Percentiles rank a stretch among this genome's conserved stretches.
Evolutionary conservation across 2,113 vertebrate genomes (phyloP).

Genomic region (Erythrolamprus reginae): DNA sequence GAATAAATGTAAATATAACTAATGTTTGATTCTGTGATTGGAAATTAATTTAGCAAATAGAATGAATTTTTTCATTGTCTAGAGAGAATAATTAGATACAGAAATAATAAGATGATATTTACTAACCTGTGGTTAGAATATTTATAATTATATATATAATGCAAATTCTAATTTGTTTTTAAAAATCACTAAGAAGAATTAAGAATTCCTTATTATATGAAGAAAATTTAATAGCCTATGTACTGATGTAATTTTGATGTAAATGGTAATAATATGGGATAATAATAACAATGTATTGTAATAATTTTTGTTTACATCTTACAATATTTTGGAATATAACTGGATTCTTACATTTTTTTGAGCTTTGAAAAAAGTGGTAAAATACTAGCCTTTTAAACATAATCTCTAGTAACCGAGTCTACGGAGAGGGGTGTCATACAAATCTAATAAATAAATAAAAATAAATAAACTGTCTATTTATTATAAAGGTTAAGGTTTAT

Average conservation of each 20-base stretch:
- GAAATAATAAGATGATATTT: neutral
- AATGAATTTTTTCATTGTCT: neutral
- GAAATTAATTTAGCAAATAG: neutral
- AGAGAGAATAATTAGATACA: neutral
- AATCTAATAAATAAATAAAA: too few relatives aligned
- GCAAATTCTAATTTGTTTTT: neutral
- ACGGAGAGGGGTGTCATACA: too few relatives aligned
- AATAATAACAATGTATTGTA: neutral
- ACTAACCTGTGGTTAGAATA: neutral
- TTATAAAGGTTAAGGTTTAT: constrained; percentile 41
- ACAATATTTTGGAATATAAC: neutral
- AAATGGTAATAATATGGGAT: neutral
- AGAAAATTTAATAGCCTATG: neutral
- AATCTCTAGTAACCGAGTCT: constrained; percentile 11
- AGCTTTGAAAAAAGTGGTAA: neutral
- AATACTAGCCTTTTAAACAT: constrained; percentile 1
- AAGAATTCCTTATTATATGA: neutral
- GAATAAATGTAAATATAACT: neutral
- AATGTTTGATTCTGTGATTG: neutral
- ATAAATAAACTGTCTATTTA: too few relatives aligned
- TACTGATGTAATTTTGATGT: neutral
- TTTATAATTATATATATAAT: neutral
- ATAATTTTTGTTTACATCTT: neutral
- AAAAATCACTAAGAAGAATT: neutral
- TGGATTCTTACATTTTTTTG: neutral